Evolutionary conservation across 2,888 invertebrate genomes (phyloP), one percentile per base, ranked within the genome.

Genomic region (Dendrolimus pini): DNA sequence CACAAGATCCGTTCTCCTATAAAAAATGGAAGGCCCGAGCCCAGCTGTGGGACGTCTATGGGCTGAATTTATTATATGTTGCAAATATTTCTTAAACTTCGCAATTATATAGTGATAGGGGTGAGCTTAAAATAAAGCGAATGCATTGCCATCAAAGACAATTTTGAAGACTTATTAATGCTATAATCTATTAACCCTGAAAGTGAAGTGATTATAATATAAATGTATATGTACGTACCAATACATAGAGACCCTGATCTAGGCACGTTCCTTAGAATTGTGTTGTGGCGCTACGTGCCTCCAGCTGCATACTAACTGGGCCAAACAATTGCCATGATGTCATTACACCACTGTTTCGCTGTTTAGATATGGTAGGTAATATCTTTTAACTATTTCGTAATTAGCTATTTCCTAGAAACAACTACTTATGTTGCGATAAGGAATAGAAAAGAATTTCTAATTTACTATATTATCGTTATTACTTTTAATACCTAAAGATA

Each of bases 251-350:
- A 65, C 65, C 65, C 62, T 72, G 75, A 74, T 78, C 75, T 75
- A 74, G 71, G 75, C 85, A 85, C 82, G 84, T 85, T 78, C 69
- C 54, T 53, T 57, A 61, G 66, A 77, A 80, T 66, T 68, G 65
- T 79, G 78, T 77, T 78, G 74, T 63, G 65, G 69, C 62, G 60
- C 64, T 81, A 86, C 85, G 85, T 85, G 86, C 75, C 64, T 61
- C 59, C 52, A 68, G 70, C 65, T 60, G 62, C 61, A 67, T 67
- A 68, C 65, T 67, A 84, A 83, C 78, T 80, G 73, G 80, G 78
- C 68, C 80, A 77, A 67, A 67, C 47, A 47, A 47, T 47, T 47
- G 8, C 47, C 47, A 47, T 47, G 47, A 47, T 47, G 47, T 47
- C 47, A 47, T 47, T 47, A 47, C 47, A 47, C 47, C 47, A 47